phyloP scores from a whole-genome alignment of 2,888 invertebrate species.

The Allophyes oxyacanthae region DNA sequence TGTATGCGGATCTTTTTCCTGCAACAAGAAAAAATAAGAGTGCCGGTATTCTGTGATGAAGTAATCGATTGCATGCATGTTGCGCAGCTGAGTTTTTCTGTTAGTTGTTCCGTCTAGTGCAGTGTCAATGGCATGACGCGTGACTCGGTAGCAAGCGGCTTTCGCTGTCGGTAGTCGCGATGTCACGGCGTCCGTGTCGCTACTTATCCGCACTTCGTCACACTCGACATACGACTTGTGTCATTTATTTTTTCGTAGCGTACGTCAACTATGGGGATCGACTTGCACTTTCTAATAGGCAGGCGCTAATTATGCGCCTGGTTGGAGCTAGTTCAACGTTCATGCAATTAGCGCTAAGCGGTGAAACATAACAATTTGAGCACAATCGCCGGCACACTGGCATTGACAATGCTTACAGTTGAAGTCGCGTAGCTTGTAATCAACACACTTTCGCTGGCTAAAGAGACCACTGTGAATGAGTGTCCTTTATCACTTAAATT shows the following conservation, averaged over 20 bases:
- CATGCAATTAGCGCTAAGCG: slow-evolving; percentile 72
- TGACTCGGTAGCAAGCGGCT: slow-evolving; percentile 75
- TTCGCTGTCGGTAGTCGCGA: slow-evolving; percentile 76
- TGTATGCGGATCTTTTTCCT: slow-evolving; percentile 89
- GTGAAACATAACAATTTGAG: slow-evolving; percentile 73
- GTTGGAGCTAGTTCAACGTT: slow-evolving; percentile 64
- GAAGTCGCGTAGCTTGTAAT: slow-evolving; percentile 69
- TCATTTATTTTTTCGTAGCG: slow-evolving; percentile 59
- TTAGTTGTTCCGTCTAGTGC: slow-evolving; percentile 74
- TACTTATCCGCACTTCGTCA: slow-evolving; percentile 60
- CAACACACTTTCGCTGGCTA: slow-evolving; percentile 65
- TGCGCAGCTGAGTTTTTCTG: slow-evolving; percentile 63
- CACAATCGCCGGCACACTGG: slow-evolving; percentile 75
- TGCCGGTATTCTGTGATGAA: slow-evolving; percentile 66
- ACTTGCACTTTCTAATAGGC: slow-evolving; percentile 75
- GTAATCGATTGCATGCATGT: slow-evolving; percentile 75
- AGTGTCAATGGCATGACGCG: slow-evolving; percentile 80
- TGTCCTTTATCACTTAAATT: slow-evolving; percentile 15
- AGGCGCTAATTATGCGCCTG: slow-evolving; percentile 67
- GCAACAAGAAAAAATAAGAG: slow-evolving; percentile 79
- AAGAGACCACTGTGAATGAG: slow-evolving; percentile 16
- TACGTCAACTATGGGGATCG: slow-evolving; percentile 55
- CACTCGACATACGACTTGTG: slow-evolving; percentile 66
- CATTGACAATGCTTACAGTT: slow-evolving; percentile 70
- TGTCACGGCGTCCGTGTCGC: slow-evolving; percentile 57